Evolutionary conservation across 2,113 vertebrate species (phyloP).

Genomic region (Ceyx margarethae): DNA sequence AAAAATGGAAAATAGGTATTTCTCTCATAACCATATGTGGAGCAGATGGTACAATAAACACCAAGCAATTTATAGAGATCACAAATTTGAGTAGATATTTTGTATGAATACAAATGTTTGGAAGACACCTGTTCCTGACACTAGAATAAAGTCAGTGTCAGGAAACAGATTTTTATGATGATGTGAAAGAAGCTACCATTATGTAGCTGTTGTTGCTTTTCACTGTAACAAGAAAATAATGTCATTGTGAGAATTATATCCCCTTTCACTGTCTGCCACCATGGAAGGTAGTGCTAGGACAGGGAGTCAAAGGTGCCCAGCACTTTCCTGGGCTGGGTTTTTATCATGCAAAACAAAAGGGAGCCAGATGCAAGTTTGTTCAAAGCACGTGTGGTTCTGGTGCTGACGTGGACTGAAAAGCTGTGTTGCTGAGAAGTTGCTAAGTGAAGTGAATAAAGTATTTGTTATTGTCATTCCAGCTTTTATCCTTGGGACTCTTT

Average conservation of each 20-base stretch:
- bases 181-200: background rate
- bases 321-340: background rate
- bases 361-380: background rate
- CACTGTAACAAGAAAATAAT: background rate
- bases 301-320: background rate
- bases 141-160: background rate
- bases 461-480: background rate
- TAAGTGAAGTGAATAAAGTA: background rate
- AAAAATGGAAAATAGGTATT: background rate
- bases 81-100: background rate
- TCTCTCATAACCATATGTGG: background rate
- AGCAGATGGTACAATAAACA: constrained; percentile 28
- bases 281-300: background rate
- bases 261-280: background rate
- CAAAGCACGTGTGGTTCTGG: background rate
- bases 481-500: background rate
- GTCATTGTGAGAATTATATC: background rate
- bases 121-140: constrained; percentile 6
- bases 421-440: background rate
- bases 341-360: background rate
- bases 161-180: background rate
- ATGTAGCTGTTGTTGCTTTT: background rate
- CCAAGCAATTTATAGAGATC: background rate
- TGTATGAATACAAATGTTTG: background rate
- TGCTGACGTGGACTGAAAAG: background rate